Percentiles rank a stretch among this genome's conserved stretches.
phyloP scores from a whole-genome alignment of 2,113 vertebrate species.

The Indicator maculatus region DNA sequence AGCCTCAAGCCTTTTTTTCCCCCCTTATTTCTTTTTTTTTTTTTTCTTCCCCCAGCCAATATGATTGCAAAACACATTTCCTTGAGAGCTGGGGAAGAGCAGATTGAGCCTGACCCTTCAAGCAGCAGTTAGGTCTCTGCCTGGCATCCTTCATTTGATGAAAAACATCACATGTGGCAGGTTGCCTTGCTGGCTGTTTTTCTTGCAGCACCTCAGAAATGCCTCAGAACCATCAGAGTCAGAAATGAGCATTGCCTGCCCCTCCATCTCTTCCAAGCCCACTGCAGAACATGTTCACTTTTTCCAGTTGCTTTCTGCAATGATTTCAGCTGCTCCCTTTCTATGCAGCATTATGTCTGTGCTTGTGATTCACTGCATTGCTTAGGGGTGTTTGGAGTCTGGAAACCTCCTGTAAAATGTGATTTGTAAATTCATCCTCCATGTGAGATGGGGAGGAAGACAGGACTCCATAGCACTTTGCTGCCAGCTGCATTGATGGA shows the following conservation, averaged over 20 bases:
- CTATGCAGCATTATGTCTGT: not conserved
- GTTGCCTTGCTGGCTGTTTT: not conserved
- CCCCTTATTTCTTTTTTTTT: not conserved
- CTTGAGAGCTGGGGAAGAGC: not conserved
- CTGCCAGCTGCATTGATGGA: not conserved
- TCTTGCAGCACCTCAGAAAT: not conserved
- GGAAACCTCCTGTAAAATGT: not conserved
- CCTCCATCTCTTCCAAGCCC: not conserved
- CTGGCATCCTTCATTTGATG: not conserved
- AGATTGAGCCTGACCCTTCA: not conserved
- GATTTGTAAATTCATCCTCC: constrained; percentile 29
- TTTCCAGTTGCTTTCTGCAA: constrained; percentile 2
- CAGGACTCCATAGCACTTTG: not conserved
- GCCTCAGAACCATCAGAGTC: not conserved
- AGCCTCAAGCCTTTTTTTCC: not conserved
- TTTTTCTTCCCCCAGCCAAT: not conserved
- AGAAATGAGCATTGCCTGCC: not conserved
- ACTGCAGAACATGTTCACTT: not conserved
- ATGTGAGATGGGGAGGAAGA: not conserved
- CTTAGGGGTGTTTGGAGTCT: constrained; percentile 6
- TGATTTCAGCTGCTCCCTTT: not conserved
- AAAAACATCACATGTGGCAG: not conserved
- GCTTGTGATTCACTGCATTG: constrained; percentile 41
- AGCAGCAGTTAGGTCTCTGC: not conserved
- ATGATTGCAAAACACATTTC: not conserved